Evolutionary conservation across 1,140 invertebrate genomes (phyloP), one percentile per base, ranked within the genome.

Genomic region (Drosophila triauraria): DNA sequence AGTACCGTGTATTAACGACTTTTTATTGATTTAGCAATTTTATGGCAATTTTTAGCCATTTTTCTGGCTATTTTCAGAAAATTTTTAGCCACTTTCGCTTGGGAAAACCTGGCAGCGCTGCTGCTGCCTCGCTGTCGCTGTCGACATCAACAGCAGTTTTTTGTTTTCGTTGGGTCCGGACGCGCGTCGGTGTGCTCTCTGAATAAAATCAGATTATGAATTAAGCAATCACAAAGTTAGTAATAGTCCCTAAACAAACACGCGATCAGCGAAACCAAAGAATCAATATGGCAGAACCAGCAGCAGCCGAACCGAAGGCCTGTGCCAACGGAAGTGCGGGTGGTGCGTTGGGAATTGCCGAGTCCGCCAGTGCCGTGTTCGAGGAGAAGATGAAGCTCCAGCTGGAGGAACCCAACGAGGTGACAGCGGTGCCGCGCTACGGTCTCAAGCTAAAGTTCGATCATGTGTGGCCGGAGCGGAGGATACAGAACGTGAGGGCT

Each of bases 381-480:
- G 91, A 90, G 9, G 82, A 90, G 63, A 76, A 88, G 67, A 57
- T 74, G 74, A 76, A 88, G 63, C 70, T 74, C 20, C 77, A 79
- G 48, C 61, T 61, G 60, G 65, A 86, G 43, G 85, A 88, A 35
- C 35, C 60, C 25, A 91, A 79, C 53, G 90, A 92, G 57, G 68
- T 92, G 30, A 86, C 81, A 10, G 91, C 81, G 2, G 75, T 93
- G 61, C 94, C 96, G 40, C 94, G 95, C 79, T 95, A 94, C 87
- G 96, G 96, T 13, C 94, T 96, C 80, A 96, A 96, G 92, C 93
- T 97, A 57, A 94, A 94, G 76, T 93, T 98, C 72, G 94, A 97
- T 93, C 96, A 98, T 94, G 94, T 95, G 75, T 97, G 95, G 94
- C 95, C 95, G 13, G 94, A 97, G 85, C 95, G 95, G 93, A 95